phyloP scores from a whole-genome alignment of 2,888 invertebrate genomes.

The Syrista parreyssii region DNA sequence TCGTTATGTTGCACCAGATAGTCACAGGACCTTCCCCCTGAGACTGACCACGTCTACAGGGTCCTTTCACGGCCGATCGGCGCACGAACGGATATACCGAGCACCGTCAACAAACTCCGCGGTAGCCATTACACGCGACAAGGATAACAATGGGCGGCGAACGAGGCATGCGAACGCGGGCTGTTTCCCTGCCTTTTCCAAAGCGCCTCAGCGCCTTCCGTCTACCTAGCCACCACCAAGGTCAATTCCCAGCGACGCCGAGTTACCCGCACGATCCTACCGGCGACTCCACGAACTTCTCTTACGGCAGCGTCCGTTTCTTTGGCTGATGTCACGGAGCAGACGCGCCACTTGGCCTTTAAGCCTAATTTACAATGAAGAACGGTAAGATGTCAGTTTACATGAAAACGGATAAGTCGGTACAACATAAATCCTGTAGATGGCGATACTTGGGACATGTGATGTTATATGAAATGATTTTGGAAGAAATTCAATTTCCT shows the following conservation, averaged over 20 bases:
- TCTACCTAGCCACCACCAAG: slow-evolving; percentile 15
- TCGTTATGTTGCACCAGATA: neutral
- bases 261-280: slow-evolving; percentile 3
- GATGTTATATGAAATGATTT: neutral
- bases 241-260: slow-evolving; percentile 12
- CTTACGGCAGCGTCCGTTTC: neutral
- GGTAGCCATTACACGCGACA: slow-evolving; percentile 61
- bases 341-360: neutral
- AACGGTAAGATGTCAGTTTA: neutral
- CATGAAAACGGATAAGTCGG: neutral
- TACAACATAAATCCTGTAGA: neutral
- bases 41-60: neutral
- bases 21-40: neutral
- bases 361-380: neutral
- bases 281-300: neutral
- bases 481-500: neutral
- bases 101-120: slow-evolving; percentile 55
- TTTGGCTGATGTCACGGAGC: neutral
- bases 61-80: slow-evolving; percentile 32
- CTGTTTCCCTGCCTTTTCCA: slow-evolving; percentile 38
- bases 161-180: slow-evolving; percentile 44
- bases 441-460: neutral
- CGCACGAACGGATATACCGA: slow-evolving; percentile 40
- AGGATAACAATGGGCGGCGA: slow-evolving; percentile 59
- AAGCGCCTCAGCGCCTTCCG: slow-evolving; percentile 32